Percentiles rank a stretch among this genome's conserved stretches.
These are phyloP conservation scores for Cybosia mesomella DNA, from an alignment of 2,888 invertebrate species.

Conservation along the genomic window DNA sequence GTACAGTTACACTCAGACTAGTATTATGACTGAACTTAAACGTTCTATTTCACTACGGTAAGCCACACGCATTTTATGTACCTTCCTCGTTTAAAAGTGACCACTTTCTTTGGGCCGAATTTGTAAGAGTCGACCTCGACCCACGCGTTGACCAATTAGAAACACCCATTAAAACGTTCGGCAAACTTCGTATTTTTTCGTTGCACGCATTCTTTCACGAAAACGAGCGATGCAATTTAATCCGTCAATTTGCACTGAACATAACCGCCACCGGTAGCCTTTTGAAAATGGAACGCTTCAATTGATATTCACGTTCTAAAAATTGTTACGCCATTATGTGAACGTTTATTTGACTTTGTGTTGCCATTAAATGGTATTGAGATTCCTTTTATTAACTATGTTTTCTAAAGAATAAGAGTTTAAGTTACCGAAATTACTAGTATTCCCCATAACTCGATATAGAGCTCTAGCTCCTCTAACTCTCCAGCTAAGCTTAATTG, in stretches of 20 bases:
- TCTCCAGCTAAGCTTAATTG: too few relatives aligned
- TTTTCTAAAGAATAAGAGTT: too few relatives aligned
- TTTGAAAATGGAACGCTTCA: conserved; percentile 69
- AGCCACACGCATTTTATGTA: conserved; percentile 44
- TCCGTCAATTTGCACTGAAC: conserved; percentile 77
- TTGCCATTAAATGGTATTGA: conserved; percentile 34
- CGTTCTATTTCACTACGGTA: conserved; percentile 43
- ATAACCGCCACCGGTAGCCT: conserved; percentile 72
- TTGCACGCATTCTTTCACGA: conserved; percentile 80
- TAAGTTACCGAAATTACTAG: too few relatives aligned
- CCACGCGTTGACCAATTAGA: conserved; percentile 80
- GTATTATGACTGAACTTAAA: conserved; percentile 46
- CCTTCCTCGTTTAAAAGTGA: conserved; percentile 23
- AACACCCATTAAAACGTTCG: conserved; percentile 79
- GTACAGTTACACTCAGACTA: conserved; percentile 61
- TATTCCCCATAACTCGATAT: too few relatives aligned
- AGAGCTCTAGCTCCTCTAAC: too few relatives aligned
- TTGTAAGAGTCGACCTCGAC: conserved; percentile 65
- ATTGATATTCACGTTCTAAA: conserved; percentile 61
- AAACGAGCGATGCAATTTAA: conserved; percentile 75
- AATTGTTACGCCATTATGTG: conserved; percentile 55
- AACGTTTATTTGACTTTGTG: conserved; percentile 36
- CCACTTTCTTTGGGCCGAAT: conserved; percentile 47
- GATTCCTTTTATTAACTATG: background rate
- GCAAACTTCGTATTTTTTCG: conserved; percentile 67